phyloP scores from a whole-genome alignment of 2,888 invertebrate genomes.

The Periphyllus acericola region DNA sequence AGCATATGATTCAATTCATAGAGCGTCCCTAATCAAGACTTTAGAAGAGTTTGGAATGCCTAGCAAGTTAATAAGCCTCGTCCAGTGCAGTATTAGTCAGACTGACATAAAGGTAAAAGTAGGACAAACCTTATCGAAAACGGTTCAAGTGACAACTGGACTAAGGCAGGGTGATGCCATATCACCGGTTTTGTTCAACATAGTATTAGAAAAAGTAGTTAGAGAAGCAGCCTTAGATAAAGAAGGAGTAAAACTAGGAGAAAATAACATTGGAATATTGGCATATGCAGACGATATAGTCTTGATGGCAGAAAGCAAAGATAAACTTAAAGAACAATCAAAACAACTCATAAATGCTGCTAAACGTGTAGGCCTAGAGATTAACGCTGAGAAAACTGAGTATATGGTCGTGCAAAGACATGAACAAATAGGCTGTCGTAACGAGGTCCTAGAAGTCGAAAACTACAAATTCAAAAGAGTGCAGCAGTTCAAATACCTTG shows the following conservation, averaged over 20 bases:
- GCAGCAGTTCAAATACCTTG: constrained; percentile 8
- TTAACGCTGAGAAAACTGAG: constrained; percentile 16
- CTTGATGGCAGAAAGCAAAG: constrained; percentile 16
- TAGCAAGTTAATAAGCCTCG: constrained; percentile 10
- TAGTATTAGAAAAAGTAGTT: too few relatives aligned
- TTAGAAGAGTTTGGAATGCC: constrained; percentile 25
- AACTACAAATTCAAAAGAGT: constrained; percentile 14
- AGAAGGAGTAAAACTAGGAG: constrained; percentile 14
- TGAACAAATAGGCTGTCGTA: background rate
- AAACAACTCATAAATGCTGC: constrained; percentile 15
- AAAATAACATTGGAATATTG: constrained; percentile 27
- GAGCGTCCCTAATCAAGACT: constrained; percentile 21
- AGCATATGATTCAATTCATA: constrained; percentile 6
- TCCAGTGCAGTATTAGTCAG: constrained; percentile 1
- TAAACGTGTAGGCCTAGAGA: constrained; percentile 19
- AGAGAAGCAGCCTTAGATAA: constrained; percentile 20
- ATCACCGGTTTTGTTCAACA: constrained; percentile 5
- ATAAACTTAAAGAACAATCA: constrained; percentile 18
- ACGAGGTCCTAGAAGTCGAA: constrained; percentile 2
- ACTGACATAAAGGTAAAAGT: constrained; percentile 30
- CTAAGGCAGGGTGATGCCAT: constrained; percentile 21
- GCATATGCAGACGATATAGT: constrained; percentile 22
- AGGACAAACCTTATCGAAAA: constrained; percentile 19
- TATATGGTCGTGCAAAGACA: constrained; percentile 4
- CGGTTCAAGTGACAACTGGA: constrained; percentile 31